Percentiles rank a stretch among this genome's conserved stretches.
phyloP scores from a whole-genome alignment of 2,113 vertebrate species.

The Zeus faber region DNA sequence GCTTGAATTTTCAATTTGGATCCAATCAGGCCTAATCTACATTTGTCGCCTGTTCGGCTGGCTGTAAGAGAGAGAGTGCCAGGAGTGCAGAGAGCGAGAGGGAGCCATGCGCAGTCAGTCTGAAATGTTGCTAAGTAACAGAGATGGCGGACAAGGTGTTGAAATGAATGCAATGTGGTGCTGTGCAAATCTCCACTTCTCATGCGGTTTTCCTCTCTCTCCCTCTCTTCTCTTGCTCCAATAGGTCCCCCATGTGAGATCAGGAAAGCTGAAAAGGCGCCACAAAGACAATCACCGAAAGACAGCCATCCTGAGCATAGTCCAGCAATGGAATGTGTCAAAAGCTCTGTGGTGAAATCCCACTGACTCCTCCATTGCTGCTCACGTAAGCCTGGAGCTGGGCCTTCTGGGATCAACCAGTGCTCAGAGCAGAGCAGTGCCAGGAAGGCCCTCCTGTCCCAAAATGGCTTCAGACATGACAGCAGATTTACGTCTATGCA shows the following conservation, averaged over 20 bases:
- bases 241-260: constrained; percentile 64
- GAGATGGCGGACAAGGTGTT: constrained; percentile 61
- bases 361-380: constrained; percentile 53
- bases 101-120: constrained; percentile 68
- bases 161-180: constrained; percentile 68
- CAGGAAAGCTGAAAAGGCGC: constrained; percentile 60
- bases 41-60: constrained; percentile 63
- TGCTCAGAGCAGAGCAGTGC: constrained; percentile 60
- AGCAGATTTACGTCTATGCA: constrained; percentile 39
- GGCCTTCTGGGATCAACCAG: constrained; percentile 46
- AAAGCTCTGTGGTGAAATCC: constrained; percentile 58
- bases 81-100: constrained; percentile 44
- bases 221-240: constrained; percentile 25
- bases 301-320: constrained; percentile 60
- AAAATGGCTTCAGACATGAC: constrained; percentile 46
- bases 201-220: constrained; percentile 49
- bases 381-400: constrained; percentile 39
- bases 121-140: constrained; percentile 77
- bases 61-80: constrained; percentile 36
- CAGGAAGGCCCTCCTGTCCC: constrained; percentile 51
- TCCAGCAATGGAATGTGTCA: constrained; percentile 62
- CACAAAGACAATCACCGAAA: constrained; percentile 44
- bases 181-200: constrained; percentile 64
- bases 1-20: constrained; percentile 70
- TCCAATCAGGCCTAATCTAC: constrained; percentile 69